Percentiles rank a stretch among this genome's conserved stretches.
phyloP scores from a whole-genome alignment of 2,888 invertebrate species.

The Graphium colonna region DNA sequence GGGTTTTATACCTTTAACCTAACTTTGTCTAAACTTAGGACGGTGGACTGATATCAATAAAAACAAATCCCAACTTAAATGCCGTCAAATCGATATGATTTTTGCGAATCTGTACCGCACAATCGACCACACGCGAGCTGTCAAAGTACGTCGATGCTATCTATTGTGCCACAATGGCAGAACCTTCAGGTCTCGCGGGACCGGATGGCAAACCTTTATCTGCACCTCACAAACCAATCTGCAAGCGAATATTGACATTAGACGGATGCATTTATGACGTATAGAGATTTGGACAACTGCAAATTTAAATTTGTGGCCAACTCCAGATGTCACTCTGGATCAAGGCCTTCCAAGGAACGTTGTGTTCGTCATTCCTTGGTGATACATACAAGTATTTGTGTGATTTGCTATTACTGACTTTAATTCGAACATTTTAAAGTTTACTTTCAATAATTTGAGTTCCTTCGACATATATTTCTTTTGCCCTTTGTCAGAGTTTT shows the following conservation, averaged over 20 bases:
- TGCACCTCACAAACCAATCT: conserved; percentile 23
- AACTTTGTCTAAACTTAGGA: neutral
- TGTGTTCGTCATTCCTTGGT: neutral
- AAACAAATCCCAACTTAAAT: neutral
- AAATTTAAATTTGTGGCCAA: conserved; percentile 40
- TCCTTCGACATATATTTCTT: neutral
- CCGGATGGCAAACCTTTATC: conserved; percentile 26
- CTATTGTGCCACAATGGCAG: conserved; percentile 51
- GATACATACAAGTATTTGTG: neutral
- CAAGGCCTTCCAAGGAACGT: conserved; percentile 24
- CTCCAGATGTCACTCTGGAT: conserved; percentile 51
- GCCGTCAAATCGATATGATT: neutral
- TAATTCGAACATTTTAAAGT: neutral
- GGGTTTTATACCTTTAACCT: neutral
- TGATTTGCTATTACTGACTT: neutral
- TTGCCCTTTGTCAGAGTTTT: neutral
- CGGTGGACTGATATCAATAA: neutral
- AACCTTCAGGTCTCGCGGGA: conserved; percentile 46
- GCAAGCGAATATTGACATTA: conserved; percentile 25
- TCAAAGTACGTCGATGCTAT: conserved; percentile 56
- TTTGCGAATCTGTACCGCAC: neutral
- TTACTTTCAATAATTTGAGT: neutral
- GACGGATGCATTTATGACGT: conserved; percentile 31
- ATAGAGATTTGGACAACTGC: conserved; percentile 24
- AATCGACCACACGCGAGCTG: conserved; percentile 57